These are phyloP conservation scores for Athene cunicularia DNA, from an alignment of 2,113 vertebrate species.

Conservation along the genomic window DNA sequence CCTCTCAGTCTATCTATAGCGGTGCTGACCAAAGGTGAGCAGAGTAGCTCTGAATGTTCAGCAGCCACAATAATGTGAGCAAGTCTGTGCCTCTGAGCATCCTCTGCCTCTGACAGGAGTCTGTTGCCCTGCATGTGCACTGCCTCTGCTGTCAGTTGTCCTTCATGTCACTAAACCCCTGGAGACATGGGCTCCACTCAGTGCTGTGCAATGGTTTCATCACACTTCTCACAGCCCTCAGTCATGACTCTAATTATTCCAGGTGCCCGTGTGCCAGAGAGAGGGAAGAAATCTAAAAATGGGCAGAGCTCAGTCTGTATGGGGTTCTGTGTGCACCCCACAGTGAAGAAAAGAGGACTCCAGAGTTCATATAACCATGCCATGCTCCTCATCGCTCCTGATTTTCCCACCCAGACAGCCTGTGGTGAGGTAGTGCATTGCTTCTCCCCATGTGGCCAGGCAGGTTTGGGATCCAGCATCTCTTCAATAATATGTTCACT, in stretches of 20 bases:
- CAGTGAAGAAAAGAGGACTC: not conserved
- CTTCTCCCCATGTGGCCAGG: accelerated
- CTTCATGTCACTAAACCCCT: not conserved
- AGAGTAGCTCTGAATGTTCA: not conserved
- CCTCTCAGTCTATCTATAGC: not conserved
- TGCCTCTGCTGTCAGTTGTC: not conserved
- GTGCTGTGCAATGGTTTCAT: not conserved
- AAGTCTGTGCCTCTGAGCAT: not conserved
- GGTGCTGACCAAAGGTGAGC: not conserved
- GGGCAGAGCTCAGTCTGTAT: not conserved
- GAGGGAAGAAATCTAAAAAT: not conserved
- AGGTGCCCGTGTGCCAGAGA: not conserved
- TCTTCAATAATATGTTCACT: not conserved
- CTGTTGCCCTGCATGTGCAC: not conserved
- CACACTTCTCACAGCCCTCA: not conserved
- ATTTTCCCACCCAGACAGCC: not conserved
- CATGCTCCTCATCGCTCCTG: accelerated
- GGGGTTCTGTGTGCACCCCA: not conserved
- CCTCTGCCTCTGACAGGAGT: accelerated
- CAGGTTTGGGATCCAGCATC: not conserved
- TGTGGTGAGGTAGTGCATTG: not conserved
- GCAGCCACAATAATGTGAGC: accelerated
- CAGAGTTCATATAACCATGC: not conserved
- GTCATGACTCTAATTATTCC: not conserved
- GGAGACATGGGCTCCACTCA: not conserved